Evolutionary conservation across 2,797 vertebrate genomes (phyloP), one percentile per base, ranked within the genome.

Genomic region (Merluccius polli): DNA sequence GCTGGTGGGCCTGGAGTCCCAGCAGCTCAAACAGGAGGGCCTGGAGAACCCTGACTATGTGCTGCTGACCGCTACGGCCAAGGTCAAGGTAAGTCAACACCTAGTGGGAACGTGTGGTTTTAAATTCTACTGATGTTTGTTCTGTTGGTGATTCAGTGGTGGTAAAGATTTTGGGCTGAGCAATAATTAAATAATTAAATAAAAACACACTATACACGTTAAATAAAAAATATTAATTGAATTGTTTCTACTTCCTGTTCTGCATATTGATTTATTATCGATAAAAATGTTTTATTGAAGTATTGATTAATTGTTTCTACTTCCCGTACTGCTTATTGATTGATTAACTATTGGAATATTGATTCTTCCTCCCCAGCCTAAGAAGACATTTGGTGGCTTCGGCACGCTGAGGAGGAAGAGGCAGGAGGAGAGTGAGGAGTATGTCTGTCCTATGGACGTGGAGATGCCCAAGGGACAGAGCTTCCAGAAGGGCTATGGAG

Each of bases 391-490:
- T 70, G 94, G 95, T 79, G 97, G 93, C 88, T 98, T 99, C 81
- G 95, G 97, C 65, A 96, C 93, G 72, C 89, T 98, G 85, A 95
- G 96, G 79, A 98, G 96, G 91, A 98, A 97, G 83, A 97, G 92
- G 84, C 97, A 96, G 75, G 98, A 99, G 31, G 98, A 99, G 24
- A 95, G 81, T 3, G 98, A 99, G 78, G 98, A 99, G 86, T 99
- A 98, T 0, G 94, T 98, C 68, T 99, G 98, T 89, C 97, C 98
- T 0, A 99, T 99, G 98, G 98, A 99, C 33, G 88, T 99, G 84
- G 96, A 97, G 30, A 95, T 95, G 90, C 93, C 92, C 0, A 94
- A 96, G 78, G 96, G 95, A 79, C 91, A 92, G 35, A 91, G 93
- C 70, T 95, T 95, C 0, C 97, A 96, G 88, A 97, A 96, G 86